phyloP scores from a whole-genome alignment of 2,888 invertebrate species.

The Athalia cordata region DNA sequence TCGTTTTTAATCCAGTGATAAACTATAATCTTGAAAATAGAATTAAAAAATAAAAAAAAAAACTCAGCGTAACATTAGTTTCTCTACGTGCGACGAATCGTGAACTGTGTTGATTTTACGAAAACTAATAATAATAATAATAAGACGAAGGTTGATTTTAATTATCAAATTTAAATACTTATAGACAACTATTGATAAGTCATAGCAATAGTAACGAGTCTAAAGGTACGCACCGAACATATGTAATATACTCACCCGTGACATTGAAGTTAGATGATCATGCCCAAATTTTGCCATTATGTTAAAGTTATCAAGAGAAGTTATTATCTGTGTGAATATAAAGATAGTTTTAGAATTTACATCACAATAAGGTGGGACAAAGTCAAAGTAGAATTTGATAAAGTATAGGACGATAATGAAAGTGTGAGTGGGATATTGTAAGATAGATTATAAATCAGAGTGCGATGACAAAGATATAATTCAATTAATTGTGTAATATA shows the following conservation, averaged over 20 bases:
- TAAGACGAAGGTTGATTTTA: constrained; percentile 19
- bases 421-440: constrained; percentile 26
- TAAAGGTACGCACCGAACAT: constrained; percentile 52
- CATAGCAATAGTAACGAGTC: constrained; percentile 15
- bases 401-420: neutral
- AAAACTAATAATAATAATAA: neutral
- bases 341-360: constrained; percentile 60
- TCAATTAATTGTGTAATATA: constrained; percentile 40
- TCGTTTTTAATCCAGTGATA: constrained; percentile 42
- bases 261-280: constrained; percentile 47
- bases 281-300: constrained; percentile 58
- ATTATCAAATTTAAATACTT: constrained; percentile 17
- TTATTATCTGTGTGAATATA: constrained; percentile 65
- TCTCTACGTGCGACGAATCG: neutral
- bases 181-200: neutral
- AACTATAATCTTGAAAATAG: constrained; percentile 26
- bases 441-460: neutral
- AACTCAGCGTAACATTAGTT: neutral
- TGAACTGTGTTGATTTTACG: constrained; percentile 6
- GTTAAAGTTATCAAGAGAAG: constrained; percentile 53
- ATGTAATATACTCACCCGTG: constrained; percentile 62
- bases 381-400: constrained; percentile 22
- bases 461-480: neutral
- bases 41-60: constrained; percentile 18
- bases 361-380: constrained; percentile 47